Conservation (phyloP, 2,797 vertebrate genomes). For the Danio choprae region DNA sequence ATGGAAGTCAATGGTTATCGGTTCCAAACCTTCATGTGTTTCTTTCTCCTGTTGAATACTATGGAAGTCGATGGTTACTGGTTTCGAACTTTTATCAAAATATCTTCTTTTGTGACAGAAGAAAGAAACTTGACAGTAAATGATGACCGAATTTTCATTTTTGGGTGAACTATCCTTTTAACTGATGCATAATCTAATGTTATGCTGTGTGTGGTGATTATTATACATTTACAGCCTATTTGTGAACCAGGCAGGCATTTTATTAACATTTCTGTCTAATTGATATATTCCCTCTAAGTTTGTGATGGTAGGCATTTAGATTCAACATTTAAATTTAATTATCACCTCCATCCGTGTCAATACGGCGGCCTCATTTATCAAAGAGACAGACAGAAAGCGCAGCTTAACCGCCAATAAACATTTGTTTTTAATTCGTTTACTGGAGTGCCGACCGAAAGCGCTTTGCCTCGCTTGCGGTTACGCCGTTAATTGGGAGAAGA, state of each 20-base stretch:
- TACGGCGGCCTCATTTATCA: constrained; percentile 62
- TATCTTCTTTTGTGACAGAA: too few species aligned
- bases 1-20: too few species aligned
- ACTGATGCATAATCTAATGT: neutral
- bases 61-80: too few species aligned
- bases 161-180: neutral
- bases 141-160: too few species aligned
- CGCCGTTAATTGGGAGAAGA: constrained; percentile 61
- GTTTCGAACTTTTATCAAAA: too few species aligned
- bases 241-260: constrained; percentile 51
- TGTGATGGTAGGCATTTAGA: constrained; percentile 56
- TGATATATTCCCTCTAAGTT: constrained; percentile 40
- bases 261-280: constrained; percentile 58
- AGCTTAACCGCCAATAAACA: constrained; percentile 65
- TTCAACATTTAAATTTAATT: constrained; percentile 67
- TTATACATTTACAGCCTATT: constrained; percentile 36
- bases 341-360: constrained; percentile 64
- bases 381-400: constrained; percentile 56
- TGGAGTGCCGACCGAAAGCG: constrained; percentile 55
- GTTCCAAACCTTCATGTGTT: too few species aligned
- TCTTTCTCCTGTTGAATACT: too few species aligned
- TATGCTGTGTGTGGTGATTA: neutral
- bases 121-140: too few species aligned
- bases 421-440: constrained; percentile 65
- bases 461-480: constrained; percentile 57